These are phyloP conservation scores for Geopemphigus sp. DNA, from an alignment of 1,140 invertebrate species.

Conservation along the genomic window DNA sequence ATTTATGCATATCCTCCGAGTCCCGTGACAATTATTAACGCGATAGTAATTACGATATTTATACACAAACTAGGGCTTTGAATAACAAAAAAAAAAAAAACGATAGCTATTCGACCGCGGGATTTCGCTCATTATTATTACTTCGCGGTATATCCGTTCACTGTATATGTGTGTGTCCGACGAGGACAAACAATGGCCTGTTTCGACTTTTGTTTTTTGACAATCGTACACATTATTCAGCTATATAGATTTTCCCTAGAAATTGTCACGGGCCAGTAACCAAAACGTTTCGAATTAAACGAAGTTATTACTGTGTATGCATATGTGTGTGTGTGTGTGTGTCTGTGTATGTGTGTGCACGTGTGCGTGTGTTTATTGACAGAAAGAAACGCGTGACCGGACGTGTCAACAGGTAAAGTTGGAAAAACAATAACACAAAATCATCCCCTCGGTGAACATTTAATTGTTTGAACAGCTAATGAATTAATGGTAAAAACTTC, in stretches of 20 bases:
- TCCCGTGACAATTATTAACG: background rate
- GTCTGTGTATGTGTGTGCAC: background rate
- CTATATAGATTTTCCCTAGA: background rate
- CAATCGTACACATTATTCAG: constrained; percentile 6
- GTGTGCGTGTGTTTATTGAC: constrained; percentile 25
- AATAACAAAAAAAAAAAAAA: background rate
- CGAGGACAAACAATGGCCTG: background rate
- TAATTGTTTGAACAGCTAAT: constrained; percentile 20
- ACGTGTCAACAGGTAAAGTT: constrained; percentile 47
- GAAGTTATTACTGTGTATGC: constrained; percentile 4
- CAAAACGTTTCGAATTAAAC: constrained; percentile 37
- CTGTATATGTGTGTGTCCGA: background rate
- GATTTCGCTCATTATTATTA: constrained; percentile 22
- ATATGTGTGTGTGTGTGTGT: too few species aligned
- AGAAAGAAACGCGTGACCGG: constrained; percentile 38
- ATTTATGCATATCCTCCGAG: constrained; percentile 19
- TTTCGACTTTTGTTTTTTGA: constrained; percentile 31
- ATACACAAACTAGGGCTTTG: background rate
- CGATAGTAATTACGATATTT: background rate
- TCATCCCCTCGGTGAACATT: background rate
- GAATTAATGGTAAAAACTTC: constrained; percentile 31
- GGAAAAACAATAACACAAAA: constrained; percentile 17
- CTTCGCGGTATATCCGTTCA: background rate
- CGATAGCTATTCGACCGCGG: background rate
- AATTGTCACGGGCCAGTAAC: constrained; percentile 17